A percentile compares a stretch with the other conserved stretches of the same genome.
Evolutionary conservation across 2,113 vertebrate species (phyloP).

Genomic region (Tichodroma muraria): DNA sequence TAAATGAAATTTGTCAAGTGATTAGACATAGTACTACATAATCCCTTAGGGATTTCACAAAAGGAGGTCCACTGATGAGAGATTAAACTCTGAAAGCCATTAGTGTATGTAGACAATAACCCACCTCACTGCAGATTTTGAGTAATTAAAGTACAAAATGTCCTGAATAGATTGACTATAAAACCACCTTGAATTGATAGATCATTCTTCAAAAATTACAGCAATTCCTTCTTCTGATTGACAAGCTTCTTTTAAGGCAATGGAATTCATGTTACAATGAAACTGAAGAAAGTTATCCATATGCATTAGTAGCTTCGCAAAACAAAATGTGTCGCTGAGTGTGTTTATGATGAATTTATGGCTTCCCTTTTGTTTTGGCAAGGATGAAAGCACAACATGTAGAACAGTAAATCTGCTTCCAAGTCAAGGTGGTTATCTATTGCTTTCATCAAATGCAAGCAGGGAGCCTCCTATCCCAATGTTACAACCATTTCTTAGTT

Average conservation of each 20-base stretch:
- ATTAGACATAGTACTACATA: slow-evolving; percentile 37
- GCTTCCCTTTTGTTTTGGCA: slow-evolving; percentile 44
- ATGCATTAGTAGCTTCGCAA: background rate
- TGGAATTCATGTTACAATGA: background rate
- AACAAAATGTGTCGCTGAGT: background rate
- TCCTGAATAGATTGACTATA: background rate
- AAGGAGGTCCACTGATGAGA: slow-evolving; percentile 47
- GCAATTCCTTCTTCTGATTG: background rate
- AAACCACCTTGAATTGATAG: background rate
- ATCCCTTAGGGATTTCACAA: slow-evolving; percentile 33
- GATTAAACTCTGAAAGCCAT: slow-evolving; percentile 50
- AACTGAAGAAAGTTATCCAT: background rate
- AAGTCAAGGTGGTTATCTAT: background rate
- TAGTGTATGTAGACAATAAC: background rate
- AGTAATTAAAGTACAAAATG: slow-evolving; percentile 15
- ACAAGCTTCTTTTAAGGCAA: background rate
- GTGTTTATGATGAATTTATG: slow-evolving; percentile 15
- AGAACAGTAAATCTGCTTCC: slow-evolving; percentile 15
- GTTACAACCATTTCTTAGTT: background rate
- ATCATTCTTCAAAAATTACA: background rate
- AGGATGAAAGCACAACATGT: background rate
- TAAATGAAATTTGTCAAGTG: slow-evolving; percentile 60
- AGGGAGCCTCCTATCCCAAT: background rate
- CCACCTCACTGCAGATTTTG: background rate
- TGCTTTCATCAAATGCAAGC: background rate